Percentiles rank a stretch among this genome's conserved stretches.
Evolutionary conservation across 53 echinoderm and acorn worm species (phyloP).

Genomic region (Zoroaster sp.): DNA sequence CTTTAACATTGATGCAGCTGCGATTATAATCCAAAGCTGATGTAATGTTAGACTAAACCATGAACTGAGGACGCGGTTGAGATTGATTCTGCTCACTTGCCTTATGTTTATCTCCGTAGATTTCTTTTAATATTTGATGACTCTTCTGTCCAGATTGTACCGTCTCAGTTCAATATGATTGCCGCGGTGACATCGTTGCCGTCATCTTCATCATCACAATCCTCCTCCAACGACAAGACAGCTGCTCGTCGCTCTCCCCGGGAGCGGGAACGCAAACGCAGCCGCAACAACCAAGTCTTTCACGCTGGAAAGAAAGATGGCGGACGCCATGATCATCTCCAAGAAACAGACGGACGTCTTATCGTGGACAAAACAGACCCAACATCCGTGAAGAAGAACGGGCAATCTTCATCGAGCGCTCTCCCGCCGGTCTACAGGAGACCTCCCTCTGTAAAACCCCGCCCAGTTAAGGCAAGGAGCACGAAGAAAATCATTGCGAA

Average conservation of each 20-base stretch:
- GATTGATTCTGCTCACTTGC: too few relatives aligned
- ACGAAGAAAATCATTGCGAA: constrained; percentile 3
- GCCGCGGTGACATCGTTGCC: background rate
- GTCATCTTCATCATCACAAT: background rate
- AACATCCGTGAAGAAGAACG: background rate
- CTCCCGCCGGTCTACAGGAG: constrained; percentile 1
- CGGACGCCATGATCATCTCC: background rate
- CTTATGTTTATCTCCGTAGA: too few relatives aligned
- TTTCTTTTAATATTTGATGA: background rate
- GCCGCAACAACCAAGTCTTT: background rate
- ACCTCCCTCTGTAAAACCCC: background rate
- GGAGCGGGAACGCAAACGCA: background rate
- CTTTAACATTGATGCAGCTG: too few relatives aligned
- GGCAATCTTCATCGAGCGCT: background rate
- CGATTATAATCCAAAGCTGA: too few relatives aligned
- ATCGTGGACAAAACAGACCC: background rate
- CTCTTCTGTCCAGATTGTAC: background rate
- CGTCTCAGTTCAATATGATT: background rate
- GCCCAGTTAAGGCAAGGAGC: background rate
- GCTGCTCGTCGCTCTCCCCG: too few relatives aligned
- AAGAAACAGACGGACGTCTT: background rate
- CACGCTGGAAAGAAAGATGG: background rate
- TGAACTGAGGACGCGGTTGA: too few relatives aligned
- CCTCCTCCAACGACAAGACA: background rate
- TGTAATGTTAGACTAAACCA: too few relatives aligned